A percentile compares a stretch with the other conserved stretches of the same genome.
Evolutionary conservation across 2,888 invertebrate species (phyloP).

Genomic region (Macaria notata): DNA sequence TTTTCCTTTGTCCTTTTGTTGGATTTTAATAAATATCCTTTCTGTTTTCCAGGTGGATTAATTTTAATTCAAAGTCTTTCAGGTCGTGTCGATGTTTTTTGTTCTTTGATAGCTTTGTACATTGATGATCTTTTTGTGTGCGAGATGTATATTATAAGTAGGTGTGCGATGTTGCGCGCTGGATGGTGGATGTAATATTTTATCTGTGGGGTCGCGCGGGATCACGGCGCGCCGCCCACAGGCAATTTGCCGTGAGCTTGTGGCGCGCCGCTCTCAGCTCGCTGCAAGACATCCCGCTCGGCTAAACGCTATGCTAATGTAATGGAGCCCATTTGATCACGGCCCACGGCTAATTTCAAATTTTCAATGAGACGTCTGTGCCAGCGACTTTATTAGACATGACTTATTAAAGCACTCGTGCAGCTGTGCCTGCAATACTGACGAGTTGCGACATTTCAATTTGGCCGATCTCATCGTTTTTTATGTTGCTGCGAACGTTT

Average conservation of each 20-base stretch:
- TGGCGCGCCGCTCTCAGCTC: constrained; percentile 51
- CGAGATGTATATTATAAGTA: constrained; percentile 19
- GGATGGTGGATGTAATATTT: constrained; percentile 61
- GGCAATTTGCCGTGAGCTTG: constrained; percentile 70
- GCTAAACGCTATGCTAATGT: constrained; percentile 80
- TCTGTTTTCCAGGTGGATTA: constrained; percentile 73
- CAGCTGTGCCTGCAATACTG: constrained; percentile 31
- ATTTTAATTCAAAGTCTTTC: constrained; percentile 67
- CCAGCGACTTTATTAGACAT: constrained; percentile 65
- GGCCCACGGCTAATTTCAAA: constrained; percentile 74
- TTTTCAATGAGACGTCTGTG: constrained; percentile 73
- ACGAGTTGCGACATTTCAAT: constrained; percentile 32
- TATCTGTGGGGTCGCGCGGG: constrained; percentile 72
- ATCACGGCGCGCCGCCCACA: constrained; percentile 72
- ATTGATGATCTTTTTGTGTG: constrained; percentile 32
- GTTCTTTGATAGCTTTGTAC: constrained; percentile 32
- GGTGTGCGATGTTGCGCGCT: constrained; percentile 39
- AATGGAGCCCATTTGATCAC: constrained; percentile 76
- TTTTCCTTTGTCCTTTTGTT: constrained; percentile 67
- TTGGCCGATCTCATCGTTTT: constrained; percentile 24
- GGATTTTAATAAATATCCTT: constrained; percentile 66
- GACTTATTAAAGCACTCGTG: constrained; percentile 38
- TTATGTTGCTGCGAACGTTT: constrained; percentile 24
- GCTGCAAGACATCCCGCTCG: constrained; percentile 59
- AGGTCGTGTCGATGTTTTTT: constrained; percentile 38